Evolutionary conservation across 1,140 invertebrate genomes (phyloP), one percentile per base, ranked within the genome.

Genomic region (Laupala kohalensis): DNA sequence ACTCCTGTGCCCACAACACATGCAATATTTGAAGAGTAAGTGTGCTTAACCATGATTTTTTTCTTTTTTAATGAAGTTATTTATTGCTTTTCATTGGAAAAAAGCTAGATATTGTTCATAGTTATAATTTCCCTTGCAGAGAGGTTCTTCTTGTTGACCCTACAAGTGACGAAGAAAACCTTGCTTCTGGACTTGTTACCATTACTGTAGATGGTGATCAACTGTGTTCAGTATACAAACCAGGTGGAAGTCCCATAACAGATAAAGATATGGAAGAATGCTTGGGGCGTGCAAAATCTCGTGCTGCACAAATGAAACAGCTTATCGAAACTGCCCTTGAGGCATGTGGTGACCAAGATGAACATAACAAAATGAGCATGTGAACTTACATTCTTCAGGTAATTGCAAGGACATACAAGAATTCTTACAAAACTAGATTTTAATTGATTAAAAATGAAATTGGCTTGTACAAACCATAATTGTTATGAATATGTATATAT

Each of bases 1-100:
- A 78, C 84, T 64, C 88, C 90, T 65, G 83, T 90, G n/a, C 85
- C 88, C 25, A 87, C 86, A 68, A 90, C 90, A 65, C 90, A 90
- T 83, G 86, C 86, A 27, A 79, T 91, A 74, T 92, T 90, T 82
- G 86, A 90, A 74, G 81, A 89, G 87, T 89, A 80, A 83, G 82
- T 84, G 66, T 4, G 23, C n/a, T 5, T 0, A 30, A 65, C 3
- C n/a, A n/a, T n/a, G n/a, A n/a, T n/a, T n/a, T n/a, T n/a, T n/a
- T n/a, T n/a, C n/a, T n/a, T n/a, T n/a, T n/a, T n/a, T n/a, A n/a
- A n/a, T n/a, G n/a, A n/a, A n/a, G n/a, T n/a, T n/a, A n/a, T n/a
- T n/a, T n/a, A n/a, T n/a, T n/a, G n/a, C n/a, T n/a, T 19, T 19
- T 53, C 1, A 13, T 53, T 53, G 9, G 37, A 53, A 53, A 53